Evolutionary conservation across 2,113 vertebrate genomes (phyloP).

Genomic region (Trochalopteron elliotii): DNA sequence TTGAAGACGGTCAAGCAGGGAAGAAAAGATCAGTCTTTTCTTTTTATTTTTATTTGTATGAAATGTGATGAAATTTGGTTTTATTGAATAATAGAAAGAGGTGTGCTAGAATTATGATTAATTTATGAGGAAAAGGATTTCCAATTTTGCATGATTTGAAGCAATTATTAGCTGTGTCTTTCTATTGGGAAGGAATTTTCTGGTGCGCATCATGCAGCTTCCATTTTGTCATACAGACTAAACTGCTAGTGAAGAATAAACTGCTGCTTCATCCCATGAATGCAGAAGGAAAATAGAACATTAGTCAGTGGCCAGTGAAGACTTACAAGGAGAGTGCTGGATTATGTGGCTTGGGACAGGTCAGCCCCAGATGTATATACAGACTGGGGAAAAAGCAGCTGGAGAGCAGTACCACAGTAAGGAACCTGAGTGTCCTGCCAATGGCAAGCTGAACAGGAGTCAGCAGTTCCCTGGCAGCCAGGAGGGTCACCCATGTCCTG

Average conservation of each 20-base stretch:
- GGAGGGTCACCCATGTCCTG: accelerated
- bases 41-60: not conserved
- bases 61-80: not conserved
- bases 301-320: not conserved
- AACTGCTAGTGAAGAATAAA: not conserved
- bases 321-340: not conserved
- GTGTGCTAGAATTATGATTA: not conserved
- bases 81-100: not conserved
- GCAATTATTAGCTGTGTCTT: not conserved
- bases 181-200: not conserved
- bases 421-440: accelerated
- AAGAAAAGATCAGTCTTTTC: not conserved
- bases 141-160: not conserved
- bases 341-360: not conserved
- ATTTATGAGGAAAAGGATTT: not conserved
- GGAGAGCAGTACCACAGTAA: not conserved
- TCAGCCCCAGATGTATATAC: accelerated
- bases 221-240: not conserved
- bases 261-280: not conserved
- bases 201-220: not conserved
- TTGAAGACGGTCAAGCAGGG: not conserved
- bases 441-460: accelerated
- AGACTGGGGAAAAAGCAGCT: not conserved
- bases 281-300: not conserved
- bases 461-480: not conserved